Percentiles rank a stretch among this genome's conserved stretches.
These are phyloP conservation scores for Parnassius mnemosyne DNA, from an alignment of 2,888 invertebrate species.

Conservation along the genomic window DNA sequence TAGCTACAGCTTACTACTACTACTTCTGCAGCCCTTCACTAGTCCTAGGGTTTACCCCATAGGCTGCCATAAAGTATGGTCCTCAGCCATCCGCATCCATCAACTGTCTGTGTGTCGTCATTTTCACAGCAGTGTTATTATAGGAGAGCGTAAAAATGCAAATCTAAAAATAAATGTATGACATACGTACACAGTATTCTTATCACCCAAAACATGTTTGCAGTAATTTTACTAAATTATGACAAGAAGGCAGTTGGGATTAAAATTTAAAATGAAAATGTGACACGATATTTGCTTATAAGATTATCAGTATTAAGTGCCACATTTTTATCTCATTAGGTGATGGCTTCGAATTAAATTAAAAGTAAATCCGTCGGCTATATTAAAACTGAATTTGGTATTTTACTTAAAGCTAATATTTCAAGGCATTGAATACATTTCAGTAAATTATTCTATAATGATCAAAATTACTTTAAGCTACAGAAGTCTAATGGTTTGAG, in stretches of 20 bases:
- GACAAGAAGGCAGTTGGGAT: constrained; percentile 15
- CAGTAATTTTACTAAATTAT: constrained; percentile 12
- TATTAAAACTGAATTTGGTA: not conserved
- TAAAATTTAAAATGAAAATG: constrained; percentile 19
- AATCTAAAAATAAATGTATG: constrained; percentile 2
- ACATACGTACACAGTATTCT: not conserved
- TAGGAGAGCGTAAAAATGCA: not conserved
- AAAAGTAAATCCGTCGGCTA: not conserved
- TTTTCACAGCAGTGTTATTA: no score
- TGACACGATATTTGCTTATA: constrained; percentile 12
- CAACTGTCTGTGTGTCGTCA: no score
- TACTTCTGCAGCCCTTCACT: no score
- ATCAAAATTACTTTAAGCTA: no score
- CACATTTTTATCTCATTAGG: constrained; percentile 16
- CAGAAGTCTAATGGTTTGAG: no score
- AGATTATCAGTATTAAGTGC: constrained; percentile 1
- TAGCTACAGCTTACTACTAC: no score
- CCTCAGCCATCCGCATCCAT: no score
- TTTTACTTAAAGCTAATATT: no score
- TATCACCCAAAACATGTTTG: constrained; percentile 13
- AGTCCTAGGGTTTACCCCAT: no score
- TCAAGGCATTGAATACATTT: not conserved
- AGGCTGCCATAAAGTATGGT: no score
- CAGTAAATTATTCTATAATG: no score
- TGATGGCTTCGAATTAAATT: constrained; percentile 4